Evolutionary conservation across 2,797 vertebrate genomes (phyloP).

Genomic region (Pipistrellus pygmaeus): DNA sequence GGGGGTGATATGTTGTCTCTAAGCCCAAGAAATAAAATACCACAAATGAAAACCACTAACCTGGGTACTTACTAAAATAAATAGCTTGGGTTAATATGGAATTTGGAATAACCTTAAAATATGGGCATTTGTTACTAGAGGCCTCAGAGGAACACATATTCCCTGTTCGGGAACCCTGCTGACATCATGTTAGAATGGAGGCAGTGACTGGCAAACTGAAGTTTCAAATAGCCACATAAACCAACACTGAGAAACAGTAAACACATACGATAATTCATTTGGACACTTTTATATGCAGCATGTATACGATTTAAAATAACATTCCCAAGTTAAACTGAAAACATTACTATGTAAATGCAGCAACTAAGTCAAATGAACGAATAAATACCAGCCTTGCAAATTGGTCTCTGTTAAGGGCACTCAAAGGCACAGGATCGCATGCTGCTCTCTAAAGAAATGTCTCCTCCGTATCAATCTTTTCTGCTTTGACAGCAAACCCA

Average conservation of each 20-base stretch:
- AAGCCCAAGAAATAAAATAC: background rate
- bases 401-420: conserved; percentile 72
- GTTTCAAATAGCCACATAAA: conserved; percentile 69
- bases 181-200: conserved; percentile 52
- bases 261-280: conserved; percentile 77
- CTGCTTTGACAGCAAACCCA: conserved; percentile 72
- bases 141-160: background rate
- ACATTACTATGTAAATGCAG: conserved; percentile 77
- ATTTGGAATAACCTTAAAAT: background rate
- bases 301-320: conserved; percentile 74
- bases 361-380: conserved; percentile 65
- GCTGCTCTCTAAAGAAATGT: conserved; percentile 18
- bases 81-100: background rate
- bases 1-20: background rate
- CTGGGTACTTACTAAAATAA: conserved; percentile 28
- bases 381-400: conserved; percentile 75
- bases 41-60: background rate
- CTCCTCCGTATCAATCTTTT: conserved; percentile 68
- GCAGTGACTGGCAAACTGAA: conserved; percentile 38
- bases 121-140: background rate
- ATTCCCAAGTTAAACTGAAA: conserved; percentile 74
- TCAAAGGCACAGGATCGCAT: conserved; percentile 18
- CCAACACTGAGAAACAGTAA: conserved; percentile 72
- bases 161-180: background rate
- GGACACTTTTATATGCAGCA: conserved; percentile 76